Base-by-base conservation (phyloP, 2,888 invertebrate species). In the Eupithecia dodoneata region DNA sequence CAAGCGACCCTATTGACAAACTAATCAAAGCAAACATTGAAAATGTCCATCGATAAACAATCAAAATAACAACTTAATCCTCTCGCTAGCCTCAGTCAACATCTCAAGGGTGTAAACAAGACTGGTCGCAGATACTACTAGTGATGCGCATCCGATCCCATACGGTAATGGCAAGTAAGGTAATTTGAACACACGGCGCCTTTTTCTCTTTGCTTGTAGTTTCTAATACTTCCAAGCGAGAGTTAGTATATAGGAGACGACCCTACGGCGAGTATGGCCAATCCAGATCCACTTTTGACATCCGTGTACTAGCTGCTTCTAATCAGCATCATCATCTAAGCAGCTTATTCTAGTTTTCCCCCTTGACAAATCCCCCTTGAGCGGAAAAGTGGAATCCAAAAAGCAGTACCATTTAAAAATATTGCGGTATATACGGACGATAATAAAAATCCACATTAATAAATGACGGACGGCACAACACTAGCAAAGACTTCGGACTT, bases 401-500 rank as follows among this genome's bases (percentile, higher is more conserved):
- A 30, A 30, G 30, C 30, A 30, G 30, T 30, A 30, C 30, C 30
- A 30, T 12, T 47, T 9, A 47, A 47, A 47, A 47, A 47, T 47
- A 30, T 30, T 30, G 30, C 30, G 30, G 30, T 30, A 30, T 30
- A 30, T 30, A 30, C 10, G 10, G 10, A 47, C 10, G 47, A 10
- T 9, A 9, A 47, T 49, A 2, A 12, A 49, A 12, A n/a, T 52
- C 18, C 63, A 30, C 10, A 63, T 63, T 30, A 30, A 30, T 4
- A 59, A 59, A 59, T 59, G n/a, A 63, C 63, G 63, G 10, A 10
- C 59, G 4, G 10, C 55, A 72, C 77, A 73, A 66, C 77, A 77
- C 77, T 77, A 72, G 70, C 7, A 3, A 30, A 72, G 74, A 52
- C 6, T 13, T 42, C 66, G 66, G 41, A 66, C 42, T 42, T 18